Conservation (phyloP, 30 jellyfish, hydroid and myxozoan genomes). For the Aurelia aurita complex sp. Pacific region DNA sequence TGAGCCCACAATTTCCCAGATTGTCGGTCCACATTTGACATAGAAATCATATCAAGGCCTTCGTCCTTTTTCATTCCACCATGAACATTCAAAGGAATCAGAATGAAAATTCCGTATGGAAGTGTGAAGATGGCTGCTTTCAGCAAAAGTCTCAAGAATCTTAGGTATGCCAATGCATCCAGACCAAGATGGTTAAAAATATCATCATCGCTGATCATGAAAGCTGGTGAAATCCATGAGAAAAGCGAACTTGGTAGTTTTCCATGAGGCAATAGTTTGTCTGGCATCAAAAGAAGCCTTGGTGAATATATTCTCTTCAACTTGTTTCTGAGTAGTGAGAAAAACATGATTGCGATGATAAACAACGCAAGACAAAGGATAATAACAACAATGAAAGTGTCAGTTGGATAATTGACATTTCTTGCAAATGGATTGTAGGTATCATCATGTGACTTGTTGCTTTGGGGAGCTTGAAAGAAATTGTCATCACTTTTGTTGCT, state of each 20-base stretch:
- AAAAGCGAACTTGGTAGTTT: constrained; percentile 72
- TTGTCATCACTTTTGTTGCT: no score
- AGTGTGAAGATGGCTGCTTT: constrained; percentile 76
- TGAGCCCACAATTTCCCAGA: constrained; percentile 92
- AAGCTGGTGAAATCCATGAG: constrained; percentile 92
- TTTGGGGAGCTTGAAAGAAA: no score
- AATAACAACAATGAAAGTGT: constrained; percentile 66
- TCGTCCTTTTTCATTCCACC: constrained; percentile 83
- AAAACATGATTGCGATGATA: constrained; percentile 55
- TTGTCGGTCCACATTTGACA: constrained; percentile 78
- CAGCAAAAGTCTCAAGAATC: constrained; percentile 76
- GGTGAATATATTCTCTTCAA: constrained; percentile 86
- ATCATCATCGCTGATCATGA: constrained; percentile 83
- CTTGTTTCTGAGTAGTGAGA: constrained; percentile 78
- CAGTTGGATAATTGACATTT: constrained; percentile 84
- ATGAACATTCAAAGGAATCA: constrained; percentile 82
- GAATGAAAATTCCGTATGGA: constrained; percentile 89
- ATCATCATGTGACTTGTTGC: no score
- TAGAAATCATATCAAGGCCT: constrained; percentile 75
- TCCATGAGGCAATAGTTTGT: constrained; percentile 68
- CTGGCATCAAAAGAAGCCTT: constrained; percentile 74
- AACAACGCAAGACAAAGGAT: constrained; percentile 49
- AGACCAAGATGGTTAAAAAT: constrained; percentile 88
- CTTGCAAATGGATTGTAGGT: background rate
- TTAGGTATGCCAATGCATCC: constrained; percentile 86